Evolutionary conservation across 1,140 invertebrate species (phyloP).

Genomic region (Procambarus virginalis): DNA sequence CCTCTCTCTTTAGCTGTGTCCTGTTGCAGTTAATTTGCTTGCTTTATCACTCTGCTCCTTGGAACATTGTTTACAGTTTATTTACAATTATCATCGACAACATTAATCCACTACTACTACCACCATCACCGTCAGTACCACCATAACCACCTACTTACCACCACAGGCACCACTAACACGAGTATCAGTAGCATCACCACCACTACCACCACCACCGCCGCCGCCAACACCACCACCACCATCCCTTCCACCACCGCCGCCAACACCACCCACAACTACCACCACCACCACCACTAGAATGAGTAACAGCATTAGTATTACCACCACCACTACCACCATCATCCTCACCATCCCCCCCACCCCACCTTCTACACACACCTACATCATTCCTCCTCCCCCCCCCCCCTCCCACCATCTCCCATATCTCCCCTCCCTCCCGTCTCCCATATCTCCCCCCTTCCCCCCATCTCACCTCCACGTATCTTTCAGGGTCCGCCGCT

Average conservation of each 20-base stretch:
- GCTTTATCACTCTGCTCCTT: too few relatives aligned
- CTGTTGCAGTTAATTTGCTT: too few relatives aligned
- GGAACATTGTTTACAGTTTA: too few relatives aligned
- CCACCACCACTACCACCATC: not conserved
- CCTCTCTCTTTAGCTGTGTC: too few relatives aligned
- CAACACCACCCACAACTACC: not conserved
- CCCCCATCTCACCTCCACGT: constrained; percentile 7
- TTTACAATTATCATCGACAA: not conserved
- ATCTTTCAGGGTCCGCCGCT: constrained; percentile 88
- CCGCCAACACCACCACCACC: not conserved
- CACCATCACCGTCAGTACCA: not conserved
- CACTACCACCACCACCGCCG: too few relatives aligned
- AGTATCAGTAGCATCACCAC: not conserved
- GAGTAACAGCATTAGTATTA: not conserved
- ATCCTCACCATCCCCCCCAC: not conserved
- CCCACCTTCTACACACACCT: not conserved
- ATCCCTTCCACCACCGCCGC: not conserved
- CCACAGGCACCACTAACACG: not conserved
- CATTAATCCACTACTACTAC: not conserved
- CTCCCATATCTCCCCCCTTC: not conserved
- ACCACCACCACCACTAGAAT: not conserved
- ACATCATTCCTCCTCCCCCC: not conserved
- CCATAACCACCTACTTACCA: not conserved
- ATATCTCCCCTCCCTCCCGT: not conserved
- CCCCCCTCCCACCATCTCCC: too few relatives aligned